Evolutionary conservation across 2,888 invertebrate species (phyloP).

Genomic region (Eretmocerus hayati): DNA sequence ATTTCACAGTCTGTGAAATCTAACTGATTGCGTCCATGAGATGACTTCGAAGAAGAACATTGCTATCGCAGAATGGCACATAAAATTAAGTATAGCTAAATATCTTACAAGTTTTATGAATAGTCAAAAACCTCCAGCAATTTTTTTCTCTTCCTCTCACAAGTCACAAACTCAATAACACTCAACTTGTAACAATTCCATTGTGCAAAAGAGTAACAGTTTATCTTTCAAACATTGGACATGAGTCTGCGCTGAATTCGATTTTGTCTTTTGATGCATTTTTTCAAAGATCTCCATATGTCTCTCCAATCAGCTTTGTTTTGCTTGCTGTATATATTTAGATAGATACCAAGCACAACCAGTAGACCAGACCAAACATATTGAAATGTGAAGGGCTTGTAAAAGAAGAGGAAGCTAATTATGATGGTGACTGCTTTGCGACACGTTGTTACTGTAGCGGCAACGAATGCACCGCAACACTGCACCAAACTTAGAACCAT

Average conservation of each 20-base stretch:
- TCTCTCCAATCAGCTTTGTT: slow-evolving; percentile 19
- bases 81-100: no score
- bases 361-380: slow-evolving; percentile 85
- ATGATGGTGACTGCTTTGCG: slow-evolving; percentile 88
- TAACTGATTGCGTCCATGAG: no score
- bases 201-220: neutral
- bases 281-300: slow-evolving; percentile 25
- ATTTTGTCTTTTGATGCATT: slow-evolving; percentile 31
- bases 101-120: no score
- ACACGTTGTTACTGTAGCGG: slow-evolving; percentile 88
- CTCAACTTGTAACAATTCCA: no score
- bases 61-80: no score
- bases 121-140: no score
- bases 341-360: slow-evolving; percentile 83
- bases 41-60: no score
- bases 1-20: no score
- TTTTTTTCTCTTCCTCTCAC: no score
- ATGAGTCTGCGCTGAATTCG: slow-evolving; percentile 32
- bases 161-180: no score
- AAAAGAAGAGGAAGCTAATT: slow-evolving; percentile 87
- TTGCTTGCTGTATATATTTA: slow-evolving; percentile 83
- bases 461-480: slow-evolving; percentile 83
- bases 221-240: slow-evolving; percentile 18
- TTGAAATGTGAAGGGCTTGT: slow-evolving; percentile 89
- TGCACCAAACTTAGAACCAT: slow-evolving; percentile 85